Evolutionary conservation across 1,140 invertebrate species (phyloP).

Genomic region (Lasaia peninsularis): DNA sequence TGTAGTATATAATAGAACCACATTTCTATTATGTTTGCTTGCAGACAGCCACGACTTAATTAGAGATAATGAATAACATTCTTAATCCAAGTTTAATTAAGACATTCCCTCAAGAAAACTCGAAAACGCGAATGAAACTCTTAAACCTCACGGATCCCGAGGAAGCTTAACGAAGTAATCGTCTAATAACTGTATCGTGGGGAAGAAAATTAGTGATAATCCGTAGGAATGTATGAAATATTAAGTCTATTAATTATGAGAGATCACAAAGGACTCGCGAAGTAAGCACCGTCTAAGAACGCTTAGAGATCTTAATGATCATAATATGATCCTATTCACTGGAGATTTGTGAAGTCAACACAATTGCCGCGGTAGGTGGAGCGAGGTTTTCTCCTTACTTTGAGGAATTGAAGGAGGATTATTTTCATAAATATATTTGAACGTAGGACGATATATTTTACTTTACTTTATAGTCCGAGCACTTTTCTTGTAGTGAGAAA

Average conservation of each 20-base stretch:
- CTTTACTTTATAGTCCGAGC: background rate
- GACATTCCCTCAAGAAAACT: constrained; percentile 6
- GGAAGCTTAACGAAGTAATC: constrained; percentile 18
- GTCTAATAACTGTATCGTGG: constrained; percentile 26
- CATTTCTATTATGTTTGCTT: constrained; percentile 1
- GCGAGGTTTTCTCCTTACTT: background rate
- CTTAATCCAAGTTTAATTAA: constrained; percentile 17
- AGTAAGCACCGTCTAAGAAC: constrained; percentile 43
- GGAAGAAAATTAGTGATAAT: constrained; percentile 30
- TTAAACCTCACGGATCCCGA: constrained; percentile 16
- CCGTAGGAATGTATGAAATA: constrained; percentile 45
- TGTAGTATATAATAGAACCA: constrained; percentile 2
- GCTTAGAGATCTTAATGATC: constrained; percentile 48
- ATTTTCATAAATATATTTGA: constrained; percentile 10
- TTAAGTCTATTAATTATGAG: constrained; percentile 53
- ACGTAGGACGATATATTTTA: background rate
- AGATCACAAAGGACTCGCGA: constrained; percentile 48
- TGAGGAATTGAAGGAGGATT: constrained; percentile 9
- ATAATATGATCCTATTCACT: constrained; percentile 41
- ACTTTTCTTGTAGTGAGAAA: background rate
- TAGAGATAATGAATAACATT: constrained; percentile 14
- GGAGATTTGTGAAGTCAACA: constrained; percentile 37
- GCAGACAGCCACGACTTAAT: constrained; percentile 8
- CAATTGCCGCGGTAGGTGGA: constrained; percentile 26
- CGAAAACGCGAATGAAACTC: constrained; percentile 14